Base-by-base conservation (phyloP, 2,888 invertebrate species). In the Diarsia mendica region DNA sequence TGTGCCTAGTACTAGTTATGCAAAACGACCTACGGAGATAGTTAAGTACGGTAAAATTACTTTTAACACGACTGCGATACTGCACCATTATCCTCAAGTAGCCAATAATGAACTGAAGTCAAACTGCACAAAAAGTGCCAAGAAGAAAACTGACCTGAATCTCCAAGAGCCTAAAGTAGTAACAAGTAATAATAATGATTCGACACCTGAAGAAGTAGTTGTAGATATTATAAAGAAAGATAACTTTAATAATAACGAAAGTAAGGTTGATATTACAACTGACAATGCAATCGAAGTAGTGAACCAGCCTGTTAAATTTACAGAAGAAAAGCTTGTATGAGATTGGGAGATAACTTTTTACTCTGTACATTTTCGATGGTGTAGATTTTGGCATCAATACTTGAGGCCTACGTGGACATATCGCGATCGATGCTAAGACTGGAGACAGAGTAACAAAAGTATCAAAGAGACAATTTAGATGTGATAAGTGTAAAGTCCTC, bases 321-420 rank as follows among this genome's bases (percentile, higher is more conserved):
- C 95, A 51, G 96, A 96, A 91, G 96, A 96, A 85, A 96, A 96
- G 77, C 95, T 96, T 87, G 96, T 96, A 94, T 96, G 94, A 96
- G 92, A 91, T 89, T 94, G 91, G 91, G 92, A 92, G 91, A 89
- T 79, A 84, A 88, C 86, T 66, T 92, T 93, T 89, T 93, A 90
- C 89, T 92, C 91, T 28, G 80, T 93, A 77, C 91, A 92, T 83
- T 93, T 92, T 87, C 88, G 90, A 78, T 86, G 92, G 67, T 88
- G 88, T 86, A 91, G 91, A 84, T 51, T 77, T 65, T 80, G 83
- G 85, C 85, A 91, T 78, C 89, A 90, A 83, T 87, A 86, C 75
- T 85, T 88, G 69, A 89, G 88, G 87, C 89, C 89, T 79, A 85
- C 72, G 33, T 76, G 75, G 79, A 86, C 86, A 84, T 87, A 87